phyloP scores from a whole-genome alignment of 2,797 vertebrate species.

The Esox masquinongy region DNA sequence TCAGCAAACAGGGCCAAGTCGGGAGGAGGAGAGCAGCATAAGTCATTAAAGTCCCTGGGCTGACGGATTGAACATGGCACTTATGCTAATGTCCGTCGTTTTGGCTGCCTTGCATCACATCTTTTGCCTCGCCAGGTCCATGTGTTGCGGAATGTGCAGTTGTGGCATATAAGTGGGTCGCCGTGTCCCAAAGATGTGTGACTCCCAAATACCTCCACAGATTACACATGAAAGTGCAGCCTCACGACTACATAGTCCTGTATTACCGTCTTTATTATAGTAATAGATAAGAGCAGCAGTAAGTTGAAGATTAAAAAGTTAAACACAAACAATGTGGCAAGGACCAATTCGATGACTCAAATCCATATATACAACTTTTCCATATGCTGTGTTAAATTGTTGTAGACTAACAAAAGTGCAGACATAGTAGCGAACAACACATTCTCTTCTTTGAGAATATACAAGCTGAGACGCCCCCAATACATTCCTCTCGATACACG shows the following conservation, averaged over 20 bases:
- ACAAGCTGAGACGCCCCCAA: background rate
- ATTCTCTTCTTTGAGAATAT: background rate
- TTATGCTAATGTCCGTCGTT: slow-evolving; percentile 85
- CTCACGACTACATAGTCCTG: background rate
- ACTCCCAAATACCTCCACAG: background rate
- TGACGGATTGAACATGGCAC: slow-evolving; percentile 90
- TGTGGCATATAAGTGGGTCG: slow-evolving; percentile 54
- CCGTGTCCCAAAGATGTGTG: slow-evolving; percentile 16
- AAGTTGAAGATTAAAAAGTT: background rate
- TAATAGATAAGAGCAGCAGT: background rate
- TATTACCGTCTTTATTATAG: background rate
- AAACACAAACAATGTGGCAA: background rate
- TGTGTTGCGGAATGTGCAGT: slow-evolving; percentile 69
- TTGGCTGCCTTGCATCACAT: slow-evolving; percentile 55
- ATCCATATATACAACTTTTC: background rate
- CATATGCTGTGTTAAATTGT: background rate
- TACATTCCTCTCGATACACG: background rate
- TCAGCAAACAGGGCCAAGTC: slow-evolving; percentile 78
- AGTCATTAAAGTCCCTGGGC: slow-evolving; percentile 77
- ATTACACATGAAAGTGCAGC: background rate
- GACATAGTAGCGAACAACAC: background rate
- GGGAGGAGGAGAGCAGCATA: slow-evolving; percentile 65
- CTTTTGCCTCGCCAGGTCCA: slow-evolving; percentile 62
- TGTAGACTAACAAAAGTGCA: background rate
- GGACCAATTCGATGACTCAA: background rate